Evolutionary conservation across 2,888 invertebrate species (phyloP), one percentile per base, ranked within the genome.

Genomic region (Serrognathus titanus): DNA sequence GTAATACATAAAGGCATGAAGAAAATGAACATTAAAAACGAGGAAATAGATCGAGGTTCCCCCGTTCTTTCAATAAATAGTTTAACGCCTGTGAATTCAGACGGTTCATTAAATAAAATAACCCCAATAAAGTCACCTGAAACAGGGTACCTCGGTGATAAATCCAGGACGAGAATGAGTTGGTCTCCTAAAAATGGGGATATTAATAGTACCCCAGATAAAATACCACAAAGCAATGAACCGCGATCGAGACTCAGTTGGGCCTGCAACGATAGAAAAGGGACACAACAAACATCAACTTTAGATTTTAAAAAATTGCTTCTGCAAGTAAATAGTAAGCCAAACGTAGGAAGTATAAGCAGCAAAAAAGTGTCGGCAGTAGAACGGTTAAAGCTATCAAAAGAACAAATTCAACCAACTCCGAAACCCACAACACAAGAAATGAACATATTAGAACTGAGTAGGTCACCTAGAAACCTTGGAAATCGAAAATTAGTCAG

Each of bases 221-320:
- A 75, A 51, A 65, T 78, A n/a, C 72, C 72, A 6, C 71, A 74
- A 8, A 66, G 71, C 39, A 65, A 70, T 39, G 74, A 75, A 66
- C 55, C 76, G 57, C 69, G 80, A 70, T 70, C 72, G 3, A 66
- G 78, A 16, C 76, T 78, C 65, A 83, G 77, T 63, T 78, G 78
- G 78, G 75, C 82, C 20, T 87, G 87, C 65, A 85, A 84, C 5
- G 87, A 87, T 73, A 80, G 86, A 61, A 82, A 84, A 66, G 85
- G 85, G 0, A 52, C 61, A 4, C 84, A 86, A 57, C 88, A 90
- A 70, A 93, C 92, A 0, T 91, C 90, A 1, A 82, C 92, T 59
- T 80, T 90, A 71, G 92, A 93, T 76, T 94, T 94, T 73, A 94
- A 94, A 73, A 86, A 87, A 69, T 79, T 92, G 10, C 79, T 92